Percentiles rank a stretch among this genome's conserved stretches.
phyloP scores from a whole-genome alignment of 2,797 vertebrate species.

The Neoniphon sammara region DNA sequence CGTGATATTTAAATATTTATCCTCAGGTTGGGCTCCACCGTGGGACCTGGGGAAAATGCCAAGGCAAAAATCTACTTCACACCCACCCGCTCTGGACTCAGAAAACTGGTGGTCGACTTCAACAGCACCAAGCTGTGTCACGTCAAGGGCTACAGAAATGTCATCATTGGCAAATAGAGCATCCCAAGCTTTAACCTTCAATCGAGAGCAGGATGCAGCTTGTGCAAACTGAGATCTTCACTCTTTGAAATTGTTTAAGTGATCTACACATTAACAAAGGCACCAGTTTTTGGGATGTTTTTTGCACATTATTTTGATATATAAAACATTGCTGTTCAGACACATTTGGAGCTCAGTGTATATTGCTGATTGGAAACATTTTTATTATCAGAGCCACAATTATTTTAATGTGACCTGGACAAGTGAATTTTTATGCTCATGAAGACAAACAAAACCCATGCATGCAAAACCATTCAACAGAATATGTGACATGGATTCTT shows the following conservation, averaged over 20 bases:
- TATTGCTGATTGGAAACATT: background rate
- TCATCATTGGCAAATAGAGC: conserved; percentile 87
- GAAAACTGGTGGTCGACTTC: conserved; percentile 92
- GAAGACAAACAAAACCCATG: background rate
- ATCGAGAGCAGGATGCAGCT: background rate
- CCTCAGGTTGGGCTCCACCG: conserved; percentile 68
- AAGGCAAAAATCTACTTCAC: conserved; percentile 88
- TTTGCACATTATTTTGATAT: background rate
- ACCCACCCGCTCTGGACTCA: conserved; percentile 83
- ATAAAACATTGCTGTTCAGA: background rate
- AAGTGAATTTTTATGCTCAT: conserved; percentile 7
- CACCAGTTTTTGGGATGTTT: background rate
- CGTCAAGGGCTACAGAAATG: conserved; percentile 91
- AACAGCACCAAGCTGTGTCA: conserved; percentile 88
- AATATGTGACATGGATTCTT: background rate
- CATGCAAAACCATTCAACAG: conserved; percentile 9
- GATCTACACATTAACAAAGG: background rate
- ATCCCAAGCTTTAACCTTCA: background rate
- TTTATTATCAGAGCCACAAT: background rate
- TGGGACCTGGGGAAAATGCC: conserved; percentile 85
- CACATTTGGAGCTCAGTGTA: background rate
- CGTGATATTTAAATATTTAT: conserved; percentile 69
- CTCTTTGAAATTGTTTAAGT: background rate
- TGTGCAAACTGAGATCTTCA: background rate
- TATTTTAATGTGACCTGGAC: conserved; percentile 13